phyloP scores from a whole-genome alignment of 2,797 vertebrate genomes.

The Scarus forsteni region DNA sequence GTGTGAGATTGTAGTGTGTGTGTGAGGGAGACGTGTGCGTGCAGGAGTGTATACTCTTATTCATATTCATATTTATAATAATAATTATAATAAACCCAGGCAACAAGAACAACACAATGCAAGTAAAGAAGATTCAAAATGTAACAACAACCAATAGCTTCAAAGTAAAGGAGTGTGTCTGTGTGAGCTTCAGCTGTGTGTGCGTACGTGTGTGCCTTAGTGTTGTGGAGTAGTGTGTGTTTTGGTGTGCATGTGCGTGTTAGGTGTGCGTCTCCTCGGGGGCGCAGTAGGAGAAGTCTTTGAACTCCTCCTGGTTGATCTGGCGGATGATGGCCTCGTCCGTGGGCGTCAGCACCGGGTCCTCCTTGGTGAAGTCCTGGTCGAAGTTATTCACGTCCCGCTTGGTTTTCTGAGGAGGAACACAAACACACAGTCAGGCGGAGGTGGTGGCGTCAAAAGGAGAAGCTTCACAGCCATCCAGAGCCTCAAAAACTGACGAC shows the following conservation, averaged over 20 bases:
- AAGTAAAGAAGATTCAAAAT: constrained; percentile 78
- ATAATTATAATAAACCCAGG: constrained; percentile 75
- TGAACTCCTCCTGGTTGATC: constrained; percentile 99
- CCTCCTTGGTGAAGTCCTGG: constrained; percentile 99
- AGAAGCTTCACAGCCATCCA: neutral
- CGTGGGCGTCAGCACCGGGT: constrained; percentile 95
- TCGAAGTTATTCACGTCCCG: constrained; percentile 99
- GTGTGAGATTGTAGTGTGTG: constrained; percentile 26
- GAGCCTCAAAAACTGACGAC: constrained; percentile 8
- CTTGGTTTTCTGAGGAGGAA: constrained; percentile 93
- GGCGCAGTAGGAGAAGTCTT: constrained; percentile 97
- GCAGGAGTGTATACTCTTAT: constrained; percentile 58
- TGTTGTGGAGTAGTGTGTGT: constrained; percentile 37
- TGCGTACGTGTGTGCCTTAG: constrained; percentile 44
- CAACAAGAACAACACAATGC: constrained; percentile 80
- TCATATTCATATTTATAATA: constrained; percentile 51
- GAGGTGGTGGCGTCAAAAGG: neutral
- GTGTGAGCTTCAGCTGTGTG: constrained; percentile 40
- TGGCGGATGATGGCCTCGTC: constrained; percentile 98
- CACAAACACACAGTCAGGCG: constrained; percentile 16
- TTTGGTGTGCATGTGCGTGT: constrained; percentile 54
- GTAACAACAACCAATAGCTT: constrained; percentile 80
- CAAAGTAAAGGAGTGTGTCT: constrained; percentile 72
- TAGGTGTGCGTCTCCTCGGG: constrained; percentile 93
- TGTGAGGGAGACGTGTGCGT: constrained; percentile 19